Conservation (phyloP, 2,888 invertebrate genomes). For the Tortricodes alternella region DNA sequence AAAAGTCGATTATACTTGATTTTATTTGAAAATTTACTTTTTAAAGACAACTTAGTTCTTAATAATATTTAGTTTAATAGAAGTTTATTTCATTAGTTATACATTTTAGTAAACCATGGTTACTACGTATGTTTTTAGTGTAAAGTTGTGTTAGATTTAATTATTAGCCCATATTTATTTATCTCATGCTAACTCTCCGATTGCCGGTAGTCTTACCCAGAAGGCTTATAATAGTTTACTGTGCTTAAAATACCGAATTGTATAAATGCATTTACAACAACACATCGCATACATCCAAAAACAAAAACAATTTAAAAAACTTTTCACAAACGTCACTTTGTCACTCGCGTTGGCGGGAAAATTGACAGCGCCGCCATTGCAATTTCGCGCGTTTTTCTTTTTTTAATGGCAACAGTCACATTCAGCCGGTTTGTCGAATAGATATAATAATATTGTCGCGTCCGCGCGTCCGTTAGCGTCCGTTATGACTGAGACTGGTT, state of each 20-base stretch:
- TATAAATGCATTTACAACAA: conserved; percentile 1
- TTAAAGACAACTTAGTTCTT: too few relatives aligned
- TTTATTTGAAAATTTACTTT: too few relatives aligned
- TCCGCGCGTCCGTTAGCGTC: conserved; percentile 50
- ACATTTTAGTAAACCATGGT: too few relatives aligned
- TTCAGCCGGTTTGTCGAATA: conserved; percentile 6
- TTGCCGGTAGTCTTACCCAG: too few relatives aligned
- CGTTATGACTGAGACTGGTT: conserved; percentile 42
- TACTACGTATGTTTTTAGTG: too few relatives aligned
- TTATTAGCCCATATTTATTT: too few relatives aligned
- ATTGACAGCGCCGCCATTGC: conserved; percentile 40
- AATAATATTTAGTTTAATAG: too few relatives aligned
- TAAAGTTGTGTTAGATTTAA: too few relatives aligned
- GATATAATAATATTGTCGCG: conserved; percentile 40
- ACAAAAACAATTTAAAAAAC: conserved; percentile 16
- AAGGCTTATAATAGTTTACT: too few relatives aligned
- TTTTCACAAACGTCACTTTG: conserved; percentile 24
- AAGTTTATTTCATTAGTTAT: too few relatives aligned
- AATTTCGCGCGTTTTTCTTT: background rate
- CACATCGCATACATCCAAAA: conserved; percentile 21
- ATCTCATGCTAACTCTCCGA: too few relatives aligned
- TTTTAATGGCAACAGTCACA: background rate
- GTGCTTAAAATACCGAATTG: background rate
- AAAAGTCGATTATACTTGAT: too few relatives aligned
- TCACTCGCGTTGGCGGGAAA: conserved; percentile 37